These are phyloP conservation scores for Lasius fuliginosus DNA, from an alignment of 2,888 invertebrate genomes.

Conservation along the genomic window DNA sequence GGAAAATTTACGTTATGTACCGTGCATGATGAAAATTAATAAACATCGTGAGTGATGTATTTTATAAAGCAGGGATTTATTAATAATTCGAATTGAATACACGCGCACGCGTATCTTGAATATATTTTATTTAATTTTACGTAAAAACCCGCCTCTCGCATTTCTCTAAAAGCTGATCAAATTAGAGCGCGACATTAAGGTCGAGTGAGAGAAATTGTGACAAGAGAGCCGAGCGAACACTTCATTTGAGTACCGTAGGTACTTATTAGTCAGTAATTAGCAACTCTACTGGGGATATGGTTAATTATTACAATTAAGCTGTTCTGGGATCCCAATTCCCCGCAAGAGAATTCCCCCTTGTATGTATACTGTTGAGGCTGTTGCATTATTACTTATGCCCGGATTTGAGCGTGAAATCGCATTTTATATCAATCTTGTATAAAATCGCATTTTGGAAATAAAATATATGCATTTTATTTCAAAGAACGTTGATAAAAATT, in stretches of 20 bases:
- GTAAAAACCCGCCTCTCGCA: not conserved
- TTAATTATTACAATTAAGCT: slow-evolving; percentile 66
- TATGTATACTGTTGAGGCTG: not conserved
- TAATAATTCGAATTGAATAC: slow-evolving; percentile 2
- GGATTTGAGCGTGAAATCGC: not conserved
- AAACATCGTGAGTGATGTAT: not conserved
- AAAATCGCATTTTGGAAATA: not conserved
- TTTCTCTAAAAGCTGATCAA: slow-evolving; percentile 28
- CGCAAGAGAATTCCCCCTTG: slow-evolving; percentile 33
- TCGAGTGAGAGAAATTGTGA: slow-evolving; percentile 34
- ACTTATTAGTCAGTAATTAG: slow-evolving; percentile 71
- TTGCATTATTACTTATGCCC: slow-evolving; percentile 21
- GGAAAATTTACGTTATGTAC: not conserved
- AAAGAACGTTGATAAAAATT: not conserved
- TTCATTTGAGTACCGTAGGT: slow-evolving; percentile 20
- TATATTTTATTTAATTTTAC: not conserved
- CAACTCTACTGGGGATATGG: slow-evolving; percentile 42
- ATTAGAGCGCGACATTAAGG: slow-evolving; percentile 36
- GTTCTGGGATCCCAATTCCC: slow-evolving; percentile 42
- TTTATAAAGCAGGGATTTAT: not conserved
- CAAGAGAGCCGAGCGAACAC: slow-evolving; percentile 15
- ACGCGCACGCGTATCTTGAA: not conserved
- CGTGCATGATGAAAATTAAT: not conserved
- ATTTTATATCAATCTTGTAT: not conserved
- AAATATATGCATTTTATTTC: not conserved